Percentiles rank a stretch among this genome's conserved stretches.
Conservation (phyloP, 2,113 vertebrate species). For the Alligator mississippiensis region DNA sequence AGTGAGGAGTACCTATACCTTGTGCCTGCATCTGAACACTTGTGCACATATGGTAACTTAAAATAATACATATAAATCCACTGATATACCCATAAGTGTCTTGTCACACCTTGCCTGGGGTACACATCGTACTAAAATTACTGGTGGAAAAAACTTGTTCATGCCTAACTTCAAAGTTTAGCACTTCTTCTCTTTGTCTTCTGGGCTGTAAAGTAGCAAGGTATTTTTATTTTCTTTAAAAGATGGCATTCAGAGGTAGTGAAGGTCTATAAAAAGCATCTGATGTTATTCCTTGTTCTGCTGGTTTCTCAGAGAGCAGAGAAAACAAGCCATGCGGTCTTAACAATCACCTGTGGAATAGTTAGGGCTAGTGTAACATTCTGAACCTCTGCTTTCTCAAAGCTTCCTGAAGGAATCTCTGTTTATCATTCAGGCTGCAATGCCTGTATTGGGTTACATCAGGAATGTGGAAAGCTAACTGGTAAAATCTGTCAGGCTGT, state of each 20-base stretch:
- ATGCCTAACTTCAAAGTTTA: neutral
- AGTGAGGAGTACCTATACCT: too few species aligned
- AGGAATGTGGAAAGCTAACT: slow-evolving; percentile 60
- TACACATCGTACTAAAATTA: neutral
- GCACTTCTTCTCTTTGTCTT: neutral
- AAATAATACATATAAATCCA: neutral
- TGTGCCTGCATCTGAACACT: too few species aligned
- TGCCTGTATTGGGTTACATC: slow-evolving; percentile 55
- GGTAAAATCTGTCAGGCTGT: slow-evolving; percentile 61
- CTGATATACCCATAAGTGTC: neutral
- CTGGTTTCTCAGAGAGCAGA: neutral
- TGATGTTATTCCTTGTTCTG: slow-evolving; percentile 7
- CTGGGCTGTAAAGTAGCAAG: neutral
- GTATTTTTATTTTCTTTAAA: neutral
- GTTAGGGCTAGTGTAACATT: slow-evolving; percentile 13
- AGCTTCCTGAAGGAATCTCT: slow-evolving; percentile 61
- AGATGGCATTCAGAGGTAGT: neutral
- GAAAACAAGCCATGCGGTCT: neutral
- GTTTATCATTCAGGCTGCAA: slow-evolving; percentile 46
- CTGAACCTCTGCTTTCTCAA: slow-evolving; percentile 30
- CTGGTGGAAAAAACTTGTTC: rapidly evolving
- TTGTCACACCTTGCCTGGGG: neutral
- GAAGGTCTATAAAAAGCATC: neutral
- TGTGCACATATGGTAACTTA: neutral
- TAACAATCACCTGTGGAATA: slow-evolving; percentile 25